A percentile compares a stretch with the other conserved stretches of the same genome.
phyloP scores from a whole-genome alignment of 2,888 invertebrate genomes.

The Tolmerus cingulatus region DNA sequence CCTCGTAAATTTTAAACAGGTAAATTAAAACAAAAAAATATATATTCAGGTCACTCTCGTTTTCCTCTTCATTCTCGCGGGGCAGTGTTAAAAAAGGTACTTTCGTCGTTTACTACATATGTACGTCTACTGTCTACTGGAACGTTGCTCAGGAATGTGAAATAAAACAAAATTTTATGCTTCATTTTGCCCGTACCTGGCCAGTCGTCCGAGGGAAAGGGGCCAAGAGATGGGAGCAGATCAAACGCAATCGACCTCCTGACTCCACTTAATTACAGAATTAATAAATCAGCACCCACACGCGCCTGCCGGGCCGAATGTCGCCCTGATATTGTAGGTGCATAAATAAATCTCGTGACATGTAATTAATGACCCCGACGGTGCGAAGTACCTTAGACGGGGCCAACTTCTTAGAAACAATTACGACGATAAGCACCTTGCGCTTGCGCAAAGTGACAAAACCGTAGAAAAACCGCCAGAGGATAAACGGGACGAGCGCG shows the following conservation, averaged over 20 bases:
- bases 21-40: neutral
- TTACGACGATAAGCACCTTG: conserved; percentile 41
- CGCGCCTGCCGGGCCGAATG: neutral
- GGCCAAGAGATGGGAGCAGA: neutral
- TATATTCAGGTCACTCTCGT: neutral
- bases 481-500: neutral
- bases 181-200: neutral
- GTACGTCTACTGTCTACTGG: neutral
- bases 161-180: neutral
- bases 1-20: neutral
- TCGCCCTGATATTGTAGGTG: conserved; percentile 21
- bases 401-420: conserved; percentile 29
- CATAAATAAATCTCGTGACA: conserved; percentile 33
- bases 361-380: conserved; percentile 25
- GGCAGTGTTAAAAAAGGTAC: neutral
- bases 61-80: neutral
- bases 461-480: conserved; percentile 4
- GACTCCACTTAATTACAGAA: conserved; percentile 38
- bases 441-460: conserved; percentile 39
- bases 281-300: conserved; percentile 41
- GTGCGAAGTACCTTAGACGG: neutral
- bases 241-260: conserved; percentile 6
- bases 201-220: neutral
- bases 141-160: neutral
- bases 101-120: neutral